Base-by-base conservation (phyloP, 1,140 invertebrate species). In the Colletes gigas region DNA sequence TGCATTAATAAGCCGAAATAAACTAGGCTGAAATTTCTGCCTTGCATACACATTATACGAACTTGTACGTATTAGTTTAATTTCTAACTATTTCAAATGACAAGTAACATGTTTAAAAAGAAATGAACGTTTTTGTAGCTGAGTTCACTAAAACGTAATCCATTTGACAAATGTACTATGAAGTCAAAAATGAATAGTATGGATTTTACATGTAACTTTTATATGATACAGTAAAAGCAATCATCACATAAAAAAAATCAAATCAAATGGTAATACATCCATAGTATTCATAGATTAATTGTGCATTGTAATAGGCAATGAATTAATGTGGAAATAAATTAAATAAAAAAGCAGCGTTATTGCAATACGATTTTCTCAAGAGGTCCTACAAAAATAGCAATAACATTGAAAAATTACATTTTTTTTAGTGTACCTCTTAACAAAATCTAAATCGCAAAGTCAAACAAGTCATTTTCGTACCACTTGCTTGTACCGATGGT, bases 391-490 rank as follows among this genome's bases (percentile, higher is more conserved):
- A 41, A 10, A n/a, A 12, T 55, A 44, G 15, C 55, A 50, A 21
- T 17, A 30, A 12, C 8, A 47, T 17, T 12, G 10, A 1, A 54
- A 52, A 7, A 8, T 67, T 60, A 52, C 21, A 55, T 52, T 55
- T 47, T 55, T 47, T 55, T n/a, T 66, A 10, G 7, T 54, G 12
- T 78, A 85, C 60, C 66, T 80, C 68, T 74, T 80, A 63, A 86
- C 77, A 79, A 70, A 85, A 87, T 82, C 75, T 82, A 87, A 47
- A 82, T 78, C 63, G 41, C 81, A 86, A 88, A 83, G 79, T 71
- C 71, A 78, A 79, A 79, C 67, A 65, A 83, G 63, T 84, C 82
- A 83, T 59, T 88, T 81, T 79, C 85, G 85, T 88, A 89, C 89
- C 89, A 82, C 80, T 86, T 87, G 79, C 73, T 85, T 85, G 76